Percentiles rank a stretch among this genome's conserved stretches.
Evolutionary conservation across 2,888 invertebrate species (phyloP).

Genomic region (Drosophila infuscata): DNA sequence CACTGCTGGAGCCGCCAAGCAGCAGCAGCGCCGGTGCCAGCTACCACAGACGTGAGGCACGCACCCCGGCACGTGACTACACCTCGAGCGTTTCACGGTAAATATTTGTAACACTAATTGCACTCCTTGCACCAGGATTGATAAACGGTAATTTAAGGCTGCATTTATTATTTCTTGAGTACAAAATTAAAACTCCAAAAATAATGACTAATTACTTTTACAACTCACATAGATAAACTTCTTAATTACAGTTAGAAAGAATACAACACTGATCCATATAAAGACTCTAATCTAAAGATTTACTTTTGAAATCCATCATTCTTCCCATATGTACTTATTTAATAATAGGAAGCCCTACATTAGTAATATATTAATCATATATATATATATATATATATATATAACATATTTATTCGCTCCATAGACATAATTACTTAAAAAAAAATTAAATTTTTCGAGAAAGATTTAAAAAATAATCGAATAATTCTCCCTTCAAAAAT

Average conservation of each 20-base stretch:
- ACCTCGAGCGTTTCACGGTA: conserved; percentile 81
- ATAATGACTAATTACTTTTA: neutral
- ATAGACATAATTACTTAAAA: neutral
- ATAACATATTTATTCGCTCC: neutral
- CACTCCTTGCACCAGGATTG: too few relatives aligned
- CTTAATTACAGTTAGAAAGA: too few relatives aligned
- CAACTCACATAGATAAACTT: neutral
- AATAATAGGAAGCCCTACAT: neutral
- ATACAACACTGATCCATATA: too few relatives aligned
- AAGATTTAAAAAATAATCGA: neutral
- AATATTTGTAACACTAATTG: conserved; percentile 3
- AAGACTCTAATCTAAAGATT: neutral
- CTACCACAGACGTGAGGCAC: conserved; percentile 80
- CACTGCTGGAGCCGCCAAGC: conserved; percentile 80
- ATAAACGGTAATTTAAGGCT: neutral
- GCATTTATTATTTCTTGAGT: neutral
- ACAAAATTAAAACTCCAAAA: neutral
- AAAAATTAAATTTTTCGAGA: neutral
- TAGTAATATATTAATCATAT: neutral
- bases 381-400: too few relatives aligned
- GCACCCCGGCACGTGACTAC: conserved; percentile 78
- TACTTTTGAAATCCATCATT: neutral
- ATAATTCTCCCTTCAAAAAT: neutral
- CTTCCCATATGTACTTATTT: neutral
- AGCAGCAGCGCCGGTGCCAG: conserved; percentile 43